Percentiles rank a stretch among this genome's conserved stretches.
phyloP scores from a whole-genome alignment of 2,113 vertebrate species.

The Sciurus niger region DNA sequence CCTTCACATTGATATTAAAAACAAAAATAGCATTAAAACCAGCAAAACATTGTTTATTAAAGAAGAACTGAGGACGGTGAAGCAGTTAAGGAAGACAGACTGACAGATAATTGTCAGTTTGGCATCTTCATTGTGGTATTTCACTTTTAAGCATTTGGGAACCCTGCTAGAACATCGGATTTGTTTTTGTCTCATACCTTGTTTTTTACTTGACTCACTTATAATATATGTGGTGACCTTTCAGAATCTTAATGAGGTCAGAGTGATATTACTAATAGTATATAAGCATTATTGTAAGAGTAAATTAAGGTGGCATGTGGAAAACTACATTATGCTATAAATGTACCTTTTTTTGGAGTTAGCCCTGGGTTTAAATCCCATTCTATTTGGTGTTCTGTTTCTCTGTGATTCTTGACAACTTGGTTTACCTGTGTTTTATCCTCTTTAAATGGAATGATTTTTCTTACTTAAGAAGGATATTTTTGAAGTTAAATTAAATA shows the following conservation, averaged over 20 bases:
- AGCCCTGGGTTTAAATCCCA: not conserved
- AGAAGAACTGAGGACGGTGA: not conserved
- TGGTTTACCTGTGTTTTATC: not conserved
- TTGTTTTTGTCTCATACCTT: not conserved
- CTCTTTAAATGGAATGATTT: constrained; percentile 19
- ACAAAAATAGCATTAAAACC: not conserved
- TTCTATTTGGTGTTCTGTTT: not conserved
- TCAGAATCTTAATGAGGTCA: constrained; percentile 30
- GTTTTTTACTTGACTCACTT: not conserved
- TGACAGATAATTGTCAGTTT: not conserved
- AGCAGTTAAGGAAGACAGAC: not conserved
- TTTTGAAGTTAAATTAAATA: constrained; percentile 9
- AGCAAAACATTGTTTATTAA: not conserved
- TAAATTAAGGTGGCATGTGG: not conserved
- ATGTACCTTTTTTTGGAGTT: not conserved
- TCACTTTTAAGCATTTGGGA: not conserved
- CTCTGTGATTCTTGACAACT: not conserved
- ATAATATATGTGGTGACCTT: not conserved
- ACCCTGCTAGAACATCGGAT: not conserved
- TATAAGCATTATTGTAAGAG: not conserved
- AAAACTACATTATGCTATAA: not conserved
- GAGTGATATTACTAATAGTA: not conserved
- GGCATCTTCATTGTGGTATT: not conserved
- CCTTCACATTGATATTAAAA: constrained; percentile 18
- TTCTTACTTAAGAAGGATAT: not conserved